A percentile compares a stretch with the other conserved stretches of the same genome.
Evolutionary conservation across 2,113 vertebrate species (phyloP).

Genomic region (Tychaedon coryphoeus): DNA sequence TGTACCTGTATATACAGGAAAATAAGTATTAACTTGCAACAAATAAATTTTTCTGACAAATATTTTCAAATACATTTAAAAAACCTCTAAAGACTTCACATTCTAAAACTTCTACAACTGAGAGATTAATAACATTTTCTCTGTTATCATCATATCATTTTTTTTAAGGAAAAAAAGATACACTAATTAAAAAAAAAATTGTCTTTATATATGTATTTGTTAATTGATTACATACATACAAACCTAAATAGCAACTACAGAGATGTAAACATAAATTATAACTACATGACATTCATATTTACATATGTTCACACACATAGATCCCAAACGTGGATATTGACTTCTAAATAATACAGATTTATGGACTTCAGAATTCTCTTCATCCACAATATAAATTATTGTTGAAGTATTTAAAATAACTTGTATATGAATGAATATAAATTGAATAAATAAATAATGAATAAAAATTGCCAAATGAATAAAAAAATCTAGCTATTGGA

Average conservation of each 20-base stretch:
- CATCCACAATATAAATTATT: not conserved
- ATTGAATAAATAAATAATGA: not conserved
- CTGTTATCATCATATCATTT: not conserved
- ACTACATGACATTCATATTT: not conserved
- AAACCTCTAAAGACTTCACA: fast-evolving
- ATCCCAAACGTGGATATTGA: not conserved
- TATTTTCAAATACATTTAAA: not conserved
- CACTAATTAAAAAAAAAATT: not conserved
- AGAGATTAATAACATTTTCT: not conserved
- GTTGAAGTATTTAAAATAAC: not conserved
- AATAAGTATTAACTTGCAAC: conserved; percentile 33
- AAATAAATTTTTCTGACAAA: not conserved
- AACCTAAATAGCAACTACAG: not conserved
- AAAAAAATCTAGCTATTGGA: not conserved
- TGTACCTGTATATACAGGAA: conserved; percentile 78
- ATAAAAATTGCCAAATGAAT: not conserved
- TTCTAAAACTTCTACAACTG: not conserved
- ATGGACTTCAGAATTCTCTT: not conserved
- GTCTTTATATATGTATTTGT: not conserved
- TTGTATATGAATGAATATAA: too few relatives aligned
- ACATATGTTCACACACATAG: not conserved
- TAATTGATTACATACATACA: not conserved
- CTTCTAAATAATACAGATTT: not conserved
- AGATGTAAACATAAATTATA: not conserved
- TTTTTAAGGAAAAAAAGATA: not conserved